Percentiles rank a stretch among this genome's conserved stretches.
Conservation (phyloP, 1,140 invertebrate species). For the Polypedilum pembai region DNA sequence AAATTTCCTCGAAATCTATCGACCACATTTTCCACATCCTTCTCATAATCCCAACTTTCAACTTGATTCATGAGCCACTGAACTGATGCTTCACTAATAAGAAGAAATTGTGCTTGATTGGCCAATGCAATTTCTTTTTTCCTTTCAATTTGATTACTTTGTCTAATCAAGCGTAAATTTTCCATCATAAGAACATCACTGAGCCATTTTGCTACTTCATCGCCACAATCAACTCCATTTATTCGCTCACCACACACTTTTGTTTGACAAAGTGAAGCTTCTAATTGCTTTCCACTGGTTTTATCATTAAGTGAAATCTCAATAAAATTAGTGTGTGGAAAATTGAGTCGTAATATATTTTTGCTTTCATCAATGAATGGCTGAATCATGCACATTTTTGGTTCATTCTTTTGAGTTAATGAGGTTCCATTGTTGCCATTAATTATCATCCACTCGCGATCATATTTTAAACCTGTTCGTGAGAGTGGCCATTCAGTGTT, state of each 20-base stretch:
- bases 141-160: constrained; percentile 46
- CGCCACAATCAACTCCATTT: constrained; percentile 73
- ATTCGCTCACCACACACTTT: constrained; percentile 82
- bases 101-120: constrained; percentile 82
- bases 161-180: constrained; percentile 61
- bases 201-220: constrained; percentile 68
- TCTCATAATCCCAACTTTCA: constrained; percentile 37
- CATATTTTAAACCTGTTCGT: constrained; percentile 70
- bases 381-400: constrained; percentile 70
- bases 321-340: constrained; percentile 40
- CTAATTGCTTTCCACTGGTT: constrained; percentile 30
- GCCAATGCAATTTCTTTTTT: constrained; percentile 59
- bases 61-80: constrained; percentile 58
- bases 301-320: constrained; percentile 24
- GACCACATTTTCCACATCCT: constrained; percentile 49
- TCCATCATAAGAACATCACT: constrained; percentile 54
- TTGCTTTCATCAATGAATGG: constrained; percentile 60
- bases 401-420: constrained; percentile 80
- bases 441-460: constrained; percentile 89
- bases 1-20: constrained; percentile 63
- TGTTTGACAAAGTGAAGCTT: constrained; percentile 54
- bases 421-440: constrained; percentile 63
- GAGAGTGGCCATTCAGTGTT: constrained; percentile 61
- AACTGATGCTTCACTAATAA: constrained; percentile 71
- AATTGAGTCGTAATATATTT: constrained; percentile 56